phyloP scores from a whole-genome alignment of 2,888 invertebrate species.

The Ornithoptera alexandrae region DNA sequence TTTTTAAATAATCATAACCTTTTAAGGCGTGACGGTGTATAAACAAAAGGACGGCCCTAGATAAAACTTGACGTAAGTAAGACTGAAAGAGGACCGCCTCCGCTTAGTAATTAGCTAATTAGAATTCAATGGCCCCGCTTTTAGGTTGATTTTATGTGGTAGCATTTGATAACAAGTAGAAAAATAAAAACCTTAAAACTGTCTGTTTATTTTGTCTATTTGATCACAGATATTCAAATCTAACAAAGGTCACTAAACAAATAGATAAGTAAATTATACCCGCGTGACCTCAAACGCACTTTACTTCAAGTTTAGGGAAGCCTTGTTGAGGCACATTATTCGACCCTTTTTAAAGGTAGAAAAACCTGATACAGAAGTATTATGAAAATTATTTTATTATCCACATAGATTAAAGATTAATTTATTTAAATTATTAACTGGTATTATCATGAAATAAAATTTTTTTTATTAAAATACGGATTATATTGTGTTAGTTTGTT shows the following conservation, averaged over 20 bases:
- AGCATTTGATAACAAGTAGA: slow-evolving; percentile 11
- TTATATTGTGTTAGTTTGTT: too few relatives aligned
- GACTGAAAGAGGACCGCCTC: slow-evolving; percentile 12
- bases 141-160: slow-evolving; percentile 28
- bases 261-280: slow-evolving; percentile 25
- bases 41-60: slow-evolving; percentile 20
- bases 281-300: slow-evolving; percentile 15
- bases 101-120: slow-evolving; percentile 28
- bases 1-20: slow-evolving; percentile 15
- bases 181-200: slow-evolving; percentile 8
- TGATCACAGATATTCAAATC: slow-evolving; percentile 27
- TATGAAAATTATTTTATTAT: too few relatives aligned
- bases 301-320: slow-evolving; percentile 22
- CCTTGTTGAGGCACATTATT: slow-evolving; percentile 7
- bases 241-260: slow-evolving; percentile 26
- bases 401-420: too few relatives aligned
- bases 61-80: slow-evolving; percentile 21
- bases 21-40: slow-evolving; percentile 18
- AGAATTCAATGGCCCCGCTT: slow-evolving; percentile 27
- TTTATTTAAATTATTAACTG: too few relatives aligned
- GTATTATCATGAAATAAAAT: too few relatives aligned
- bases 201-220: slow-evolving; percentile 24
- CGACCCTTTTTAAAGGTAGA: too few relatives aligned
- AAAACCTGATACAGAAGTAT: too few relatives aligned
- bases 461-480: too few relatives aligned